Evolutionary conservation across 2,888 invertebrate species (phyloP).

Genomic region (Lithosia quadra): DNA sequence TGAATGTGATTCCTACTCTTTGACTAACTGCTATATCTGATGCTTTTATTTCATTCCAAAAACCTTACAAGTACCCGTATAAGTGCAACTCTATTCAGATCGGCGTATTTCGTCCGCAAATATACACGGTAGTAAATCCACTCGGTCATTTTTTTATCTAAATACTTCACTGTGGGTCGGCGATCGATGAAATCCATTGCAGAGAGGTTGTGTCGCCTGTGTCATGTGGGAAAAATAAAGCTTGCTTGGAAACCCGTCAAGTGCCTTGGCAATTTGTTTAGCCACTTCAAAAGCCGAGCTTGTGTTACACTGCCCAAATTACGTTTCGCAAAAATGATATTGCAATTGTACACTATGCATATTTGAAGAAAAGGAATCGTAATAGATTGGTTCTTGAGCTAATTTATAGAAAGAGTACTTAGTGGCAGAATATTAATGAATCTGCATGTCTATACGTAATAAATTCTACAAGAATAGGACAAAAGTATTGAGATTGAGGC

Average conservation of each 20-base stretch:
- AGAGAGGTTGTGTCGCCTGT: slow-evolving; percentile 58
- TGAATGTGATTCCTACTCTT: not conserved
- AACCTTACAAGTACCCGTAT: slow-evolving; percentile 38
- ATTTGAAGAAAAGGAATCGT: not conserved
- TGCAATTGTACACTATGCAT: not conserved
- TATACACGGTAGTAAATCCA: slow-evolving; percentile 55
- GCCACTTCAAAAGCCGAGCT: slow-evolving; percentile 73
- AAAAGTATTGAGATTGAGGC: too few species aligned
- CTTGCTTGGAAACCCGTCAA: slow-evolving; percentile 72
- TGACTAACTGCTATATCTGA: slow-evolving; percentile 5
- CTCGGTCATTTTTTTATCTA: slow-evolving; percentile 60
- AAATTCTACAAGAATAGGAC: too few species aligned
- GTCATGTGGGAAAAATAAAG: slow-evolving; percentile 76
- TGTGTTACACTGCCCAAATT: slow-evolving; percentile 54
- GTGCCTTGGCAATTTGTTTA: slow-evolving; percentile 77
- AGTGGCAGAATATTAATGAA: not conserved
- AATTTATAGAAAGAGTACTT: not conserved
- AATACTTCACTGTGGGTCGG: slow-evolving; percentile 38
- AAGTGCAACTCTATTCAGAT: slow-evolving; percentile 45
- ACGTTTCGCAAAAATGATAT: slow-evolving; percentile 44
- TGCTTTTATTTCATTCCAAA: slow-evolving; percentile 13
- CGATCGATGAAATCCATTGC: slow-evolving; percentile 74
- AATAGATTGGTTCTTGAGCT: not conserved
- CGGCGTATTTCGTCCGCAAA: slow-evolving; percentile 50
- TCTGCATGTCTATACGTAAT: not conserved